Evolutionary conservation across 2,888 invertebrate species (phyloP), one percentile per base, ranked within the genome.

Genomic region (Subacronicta megacephala): DNA sequence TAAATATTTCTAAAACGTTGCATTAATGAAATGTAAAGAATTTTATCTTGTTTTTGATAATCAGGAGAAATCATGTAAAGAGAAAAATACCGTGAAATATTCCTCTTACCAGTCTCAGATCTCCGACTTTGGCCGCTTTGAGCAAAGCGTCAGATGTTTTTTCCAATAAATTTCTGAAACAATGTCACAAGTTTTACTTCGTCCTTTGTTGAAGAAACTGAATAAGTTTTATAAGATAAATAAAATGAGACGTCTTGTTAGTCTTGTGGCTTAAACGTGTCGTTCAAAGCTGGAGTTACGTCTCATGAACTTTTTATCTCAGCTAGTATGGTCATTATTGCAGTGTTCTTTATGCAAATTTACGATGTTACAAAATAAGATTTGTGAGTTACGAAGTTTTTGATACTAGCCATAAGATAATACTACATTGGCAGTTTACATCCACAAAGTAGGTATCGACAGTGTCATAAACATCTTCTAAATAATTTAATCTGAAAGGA

Each of bases 71-170:
- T 45, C 12, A 45, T n/a, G 36, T 29, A 44, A 43, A 45, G 61
- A 49, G 12, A 38, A 67, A 54, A 60, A 45, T 38, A 46, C 36
- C 43, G 26, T 42, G 37, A 66, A 62, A 47, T 31, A 67, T 61
- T 60, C 62, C 36, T 53, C 94, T 94, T 95, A 97, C 97, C 95
- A 95, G 95, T 94, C 95, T 96, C 62, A 98, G 93, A 92, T 98
- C 97, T 65, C 98, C 98, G 78, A 95, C 95, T 95, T 97, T 97
- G 42, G 98, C 97, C 65, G 98, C 97, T 93, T 96, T 96, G 77
- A 98, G 95, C 76, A 98, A 95, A 77, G 96, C 96, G 89, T 98
- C 97, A 77, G 97, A 96, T 77, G 97, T 96, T 95, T 96, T 97
- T 92, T 98, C 97, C 87, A 97, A 94, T 83, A 97, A 95, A 90